Conservation (phyloP, 1,140 invertebrate genomes). For the Ips typographus region DNA sequence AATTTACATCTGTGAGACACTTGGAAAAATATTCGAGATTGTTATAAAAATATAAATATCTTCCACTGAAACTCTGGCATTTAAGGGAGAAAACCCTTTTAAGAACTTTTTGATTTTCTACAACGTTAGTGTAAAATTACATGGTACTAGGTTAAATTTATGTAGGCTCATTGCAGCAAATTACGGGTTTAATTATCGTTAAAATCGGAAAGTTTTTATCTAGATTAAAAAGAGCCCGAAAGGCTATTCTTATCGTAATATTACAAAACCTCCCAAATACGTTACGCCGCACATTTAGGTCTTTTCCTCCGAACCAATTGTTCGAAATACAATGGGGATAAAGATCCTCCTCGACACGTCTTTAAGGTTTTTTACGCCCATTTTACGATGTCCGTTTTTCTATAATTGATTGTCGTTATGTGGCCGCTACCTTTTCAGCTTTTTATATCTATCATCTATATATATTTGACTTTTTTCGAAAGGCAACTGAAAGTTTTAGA, state of each 20-base stretch:
- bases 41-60: slow-evolving; percentile 2
- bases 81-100: too few species aligned
- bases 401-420: slow-evolving; percentile 34
- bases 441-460: slow-evolving; percentile 10
- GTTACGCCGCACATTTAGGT: slow-evolving; percentile 33
- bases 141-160: too few species aligned
- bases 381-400: slow-evolving; percentile 34
- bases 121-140: too few species aligned
- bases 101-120: too few species aligned
- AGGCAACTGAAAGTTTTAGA: too few species aligned
- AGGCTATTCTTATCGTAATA: slow-evolving; percentile 15
- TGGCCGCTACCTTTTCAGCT: slow-evolving; percentile 19
- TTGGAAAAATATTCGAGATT: slow-evolving; percentile 3
- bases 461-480: too few species aligned
- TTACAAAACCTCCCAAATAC: slow-evolving; percentile 26
- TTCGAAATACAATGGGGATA: slow-evolving; percentile 34
- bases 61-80: too few species aligned
- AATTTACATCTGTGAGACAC: slow-evolving; percentile 2
- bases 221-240: not conserved
- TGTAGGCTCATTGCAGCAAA: too few species aligned
- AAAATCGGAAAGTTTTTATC: slow-evolving; percentile 2
- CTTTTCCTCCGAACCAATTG: slow-evolving; percentile 32
- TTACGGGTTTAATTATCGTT: not conserved
- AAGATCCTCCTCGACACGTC: slow-evolving; percentile 31
- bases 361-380: slow-evolving; percentile 32